Base-by-base conservation (phyloP, 2,888 invertebrate genomes). In the Drosophila kuntzei region DNA sequence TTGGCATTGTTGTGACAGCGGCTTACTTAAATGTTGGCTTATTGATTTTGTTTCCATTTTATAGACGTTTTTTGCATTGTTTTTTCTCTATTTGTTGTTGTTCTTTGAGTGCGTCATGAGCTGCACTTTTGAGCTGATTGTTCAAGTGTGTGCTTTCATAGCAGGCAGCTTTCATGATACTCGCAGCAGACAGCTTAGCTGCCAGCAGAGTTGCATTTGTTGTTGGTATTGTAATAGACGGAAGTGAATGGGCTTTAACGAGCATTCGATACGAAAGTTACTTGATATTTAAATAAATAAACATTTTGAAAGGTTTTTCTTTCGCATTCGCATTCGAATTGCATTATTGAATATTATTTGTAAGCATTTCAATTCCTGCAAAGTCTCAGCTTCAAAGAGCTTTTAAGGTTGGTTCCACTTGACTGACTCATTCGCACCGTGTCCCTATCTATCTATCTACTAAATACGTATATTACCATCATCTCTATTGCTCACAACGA, bases 1-100 rank as follows among this genome's bases (percentile, higher is more conserved):
- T 44, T 57, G 46, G 65, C 61, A 74, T 81, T 81, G 81, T 82
- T 71, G 71, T 76, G 60, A 67, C 72, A 86, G 72, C 58, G 75
- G 75, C 72, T 80, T 69, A 78, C 79, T 76, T 71, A 65, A 82
- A 74, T 71, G 80, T 66, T 86, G 78, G 76, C 84, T 76, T 82
- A 82, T 82, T 80, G 82, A 82, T 86, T 86, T 72, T 59, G 29
- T 39, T 44, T 16, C 37, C 37, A 9, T 50, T 32, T 12, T 27
- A 3, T 20, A 20, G 1, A 12, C 1, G 20, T 12, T 41, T 34
- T 41, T 12, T 12, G 8, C 27, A 7, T 43, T 37, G 20, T 37
- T 34, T n/a, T 32, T 64, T 14, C 41, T 20, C 11, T n/a, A n/a
- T 44, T 43, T 7, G 32, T 34, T 39, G 36, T 36, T 41, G 49